Base-by-base conservation (phyloP, 2,888 invertebrate species). In the Metalampra italica region DNA sequence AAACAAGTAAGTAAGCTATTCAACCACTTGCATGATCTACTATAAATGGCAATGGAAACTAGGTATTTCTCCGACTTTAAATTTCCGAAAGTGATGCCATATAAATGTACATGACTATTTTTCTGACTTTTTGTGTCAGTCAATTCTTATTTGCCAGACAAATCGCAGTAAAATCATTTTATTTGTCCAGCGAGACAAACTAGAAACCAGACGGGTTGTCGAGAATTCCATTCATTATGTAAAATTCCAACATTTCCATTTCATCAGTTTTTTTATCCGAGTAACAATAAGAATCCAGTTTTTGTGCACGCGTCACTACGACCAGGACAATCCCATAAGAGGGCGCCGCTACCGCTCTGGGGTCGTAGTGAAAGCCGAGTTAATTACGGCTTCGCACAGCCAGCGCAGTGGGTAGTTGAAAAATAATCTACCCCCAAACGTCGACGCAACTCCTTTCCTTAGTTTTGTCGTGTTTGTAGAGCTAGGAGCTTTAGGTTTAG, bases 351-450 rank as follows among this genome's bases (percentile, higher is more conserved):
- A 61, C 59, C 65, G 51, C 39, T 50, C 60, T 47, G 55, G 51
- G 57, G 60, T 59, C 65, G 70, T 62, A 59, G 60, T 72, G 74
- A 76, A 77, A 75, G 73, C 73, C 73, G 72, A 73, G 75, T 78
- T 82, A 82, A 83, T 82, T 82, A 80, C 70, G 66, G 75, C 68
- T 73, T 76, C 75, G 71, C 68, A 71, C 63, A 56, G 65, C 60
- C 60, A 59, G 60, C 60, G 53, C 47, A 53, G 43, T 45, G 54
- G 43, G 56, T 64, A 67, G 71, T 70, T 72, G 60, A 66, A 76
- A 78, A 71, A 79, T 78, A 71, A 73, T 77, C 73, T 69, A 62
- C 62, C 60, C 60, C 56, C 51, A 60, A 63, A 52, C 57, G 60
- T 51, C 22, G 22, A 49, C 53, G 41, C 42, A 73, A 77, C 72